phyloP scores from a whole-genome alignment of 92 coral and sea anemone genomes.

The Diadumene lineata region DNA sequence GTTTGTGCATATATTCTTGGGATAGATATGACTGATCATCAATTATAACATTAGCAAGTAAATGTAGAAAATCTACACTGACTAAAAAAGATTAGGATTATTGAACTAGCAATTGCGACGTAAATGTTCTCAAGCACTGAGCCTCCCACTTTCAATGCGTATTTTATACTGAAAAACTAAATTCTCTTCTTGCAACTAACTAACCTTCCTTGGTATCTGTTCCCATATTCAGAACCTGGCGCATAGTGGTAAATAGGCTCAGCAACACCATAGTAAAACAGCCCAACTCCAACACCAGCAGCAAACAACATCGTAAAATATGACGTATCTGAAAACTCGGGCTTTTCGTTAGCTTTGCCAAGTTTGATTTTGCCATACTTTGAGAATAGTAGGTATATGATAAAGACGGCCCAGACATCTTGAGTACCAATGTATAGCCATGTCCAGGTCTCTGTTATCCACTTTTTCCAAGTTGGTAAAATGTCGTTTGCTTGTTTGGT shows the following conservation, averaged over 20 bases:
- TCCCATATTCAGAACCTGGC: constrained; percentile 42
- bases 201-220: constrained; percentile 70
- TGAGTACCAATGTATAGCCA: constrained; percentile 85
- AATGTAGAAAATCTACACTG: neutral
- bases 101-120: neutral
- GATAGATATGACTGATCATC: too few species aligned
- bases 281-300: constrained; percentile 72
- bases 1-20: too few species aligned
- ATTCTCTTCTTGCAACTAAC: neutral
- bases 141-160: neutral
- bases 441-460: constrained; percentile 68
- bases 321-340: constrained; percentile 68
- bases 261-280: constrained; percentile 72
- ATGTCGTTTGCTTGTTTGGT: constrained; percentile 29
- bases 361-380: constrained; percentile 71
- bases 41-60: neutral
- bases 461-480: constrained; percentile 45
- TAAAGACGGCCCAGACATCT: constrained; percentile 75
- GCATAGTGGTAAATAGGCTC: constrained; percentile 56
- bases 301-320: constrained; percentile 84
- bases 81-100: neutral
- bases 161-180: neutral
- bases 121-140: too few species aligned
- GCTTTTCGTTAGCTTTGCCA: constrained; percentile 76
- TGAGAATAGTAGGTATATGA: constrained; percentile 64